Evolutionary conservation across 2,797 vertebrate genomes (phyloP), one percentile per base, ranked within the genome.

Genomic region (Pristis pectinata): DNA sequence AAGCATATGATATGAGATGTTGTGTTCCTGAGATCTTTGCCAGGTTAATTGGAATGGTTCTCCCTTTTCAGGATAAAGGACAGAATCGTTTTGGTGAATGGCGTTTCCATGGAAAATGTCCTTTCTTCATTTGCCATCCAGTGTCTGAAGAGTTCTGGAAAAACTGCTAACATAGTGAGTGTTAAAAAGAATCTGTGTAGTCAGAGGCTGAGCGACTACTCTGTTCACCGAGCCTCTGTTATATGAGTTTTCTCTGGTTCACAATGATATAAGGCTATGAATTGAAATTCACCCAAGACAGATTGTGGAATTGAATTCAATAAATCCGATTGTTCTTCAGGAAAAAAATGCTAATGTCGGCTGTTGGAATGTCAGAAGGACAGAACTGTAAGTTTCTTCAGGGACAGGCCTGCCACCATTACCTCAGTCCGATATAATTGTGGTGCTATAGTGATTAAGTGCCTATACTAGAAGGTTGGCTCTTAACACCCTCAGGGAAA

Each of bases 21-120:
- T 87, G 53, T 7, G 0, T 7, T 59, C 3, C 34, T 34, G 13
- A 6, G 34, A 87, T 59, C 37, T 4, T 67, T 67, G 13, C 61
- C 15, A 41, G 30, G 49, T 72, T 94, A 76, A 94, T 76, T 53
- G 5, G 7, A 76, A 76, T 94, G 44, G 13, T 74, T 94, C 30
- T 76, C 70, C 30, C 92, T 95, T 94, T 94, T 41, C 96, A 99
- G 99, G 96, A 97, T 95, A 41, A 98, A 97, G 95, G 99, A 99
- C 96, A 98, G 97, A 10, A 98, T 99, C 0, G 98, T 98, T 95
- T 99, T 99, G 99, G 99, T 99, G 94, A 99, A 99, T 0, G 99
- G 98, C 1, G 97, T 98, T 93, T 98, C 98, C 9, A 97, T 99
- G 98, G 98, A 99, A 19, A 99, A 98, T 0, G 97, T 98, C 94